Evolutionary conservation across 2,797 vertebrate species (phyloP).

Genomic region (Ciconia nigra): DNA sequence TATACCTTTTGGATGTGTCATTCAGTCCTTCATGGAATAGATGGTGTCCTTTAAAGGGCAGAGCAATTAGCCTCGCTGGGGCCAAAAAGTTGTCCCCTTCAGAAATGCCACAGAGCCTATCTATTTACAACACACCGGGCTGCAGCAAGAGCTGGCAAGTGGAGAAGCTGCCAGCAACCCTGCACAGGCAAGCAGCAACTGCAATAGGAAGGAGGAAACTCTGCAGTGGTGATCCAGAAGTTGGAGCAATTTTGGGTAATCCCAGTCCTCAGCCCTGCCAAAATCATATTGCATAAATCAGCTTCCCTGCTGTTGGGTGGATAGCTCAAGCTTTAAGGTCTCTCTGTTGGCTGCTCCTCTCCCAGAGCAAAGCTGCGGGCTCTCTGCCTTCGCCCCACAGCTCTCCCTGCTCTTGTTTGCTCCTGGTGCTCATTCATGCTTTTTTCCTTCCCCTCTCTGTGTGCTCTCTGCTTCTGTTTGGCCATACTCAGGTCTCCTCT

Average conservation of each 20-base stretch:
- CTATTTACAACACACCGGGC: not conserved
- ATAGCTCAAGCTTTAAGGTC: not conserved
- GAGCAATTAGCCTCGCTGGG: not conserved
- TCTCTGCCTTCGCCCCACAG: not conserved
- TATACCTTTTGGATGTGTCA: not conserved
- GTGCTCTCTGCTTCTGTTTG: not conserved
- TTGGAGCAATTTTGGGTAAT: not conserved
- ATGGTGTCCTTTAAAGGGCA: conserved; percentile 44
- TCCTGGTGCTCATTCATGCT: not conserved
- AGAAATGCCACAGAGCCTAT: conserved; percentile 16
- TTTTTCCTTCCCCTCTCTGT: not conserved
- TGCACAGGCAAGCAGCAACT: not conserved
- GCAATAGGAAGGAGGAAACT: not conserved
- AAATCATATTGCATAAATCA: not conserved
- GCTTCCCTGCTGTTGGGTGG: not conserved
- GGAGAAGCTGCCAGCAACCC: not conserved
- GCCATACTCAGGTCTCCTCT: not conserved
- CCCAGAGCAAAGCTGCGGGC: fast-evolving
- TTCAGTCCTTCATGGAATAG: not conserved
- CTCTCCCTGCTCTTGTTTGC: not conserved
- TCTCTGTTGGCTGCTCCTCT: not conserved
- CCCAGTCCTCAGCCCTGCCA: not conserved
- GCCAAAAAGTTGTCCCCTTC: not conserved
- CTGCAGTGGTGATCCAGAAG: not conserved
- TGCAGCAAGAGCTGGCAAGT: not conserved